Percentiles rank a stretch among this genome's conserved stretches.
Evolutionary conservation across 2,888 invertebrate genomes (phyloP).

Genomic region (Nemotelus pantherinus): DNA sequence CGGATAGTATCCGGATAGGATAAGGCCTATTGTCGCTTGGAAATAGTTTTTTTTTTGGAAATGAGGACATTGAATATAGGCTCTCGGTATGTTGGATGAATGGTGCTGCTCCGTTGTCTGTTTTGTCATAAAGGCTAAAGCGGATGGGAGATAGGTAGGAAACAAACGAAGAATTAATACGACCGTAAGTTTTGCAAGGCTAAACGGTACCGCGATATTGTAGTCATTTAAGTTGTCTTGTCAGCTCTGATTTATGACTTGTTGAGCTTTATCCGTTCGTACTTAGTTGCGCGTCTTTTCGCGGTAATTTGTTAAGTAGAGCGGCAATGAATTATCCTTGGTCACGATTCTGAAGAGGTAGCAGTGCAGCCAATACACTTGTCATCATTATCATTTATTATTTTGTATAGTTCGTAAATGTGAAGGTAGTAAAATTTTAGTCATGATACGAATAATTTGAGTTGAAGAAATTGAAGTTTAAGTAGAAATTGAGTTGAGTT

Average conservation of each 20-base stretch:
- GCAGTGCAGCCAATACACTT: neutral
- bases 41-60: conserved; percentile 6
- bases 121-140: neutral
- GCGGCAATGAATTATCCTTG: conserved; percentile 39
- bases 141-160: no score
- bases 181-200: neutral
- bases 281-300: conserved; percentile 40
- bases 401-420: neutral
- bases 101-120: neutral
- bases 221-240: conserved; percentile 46
- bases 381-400: conserved; percentile 24
- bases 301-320: conserved; percentile 44
- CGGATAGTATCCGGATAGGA: neutral
- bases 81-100: neutral
- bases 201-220: conserved; percentile 37
- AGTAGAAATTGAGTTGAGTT: no score
- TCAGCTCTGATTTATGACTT: conserved; percentile 42
- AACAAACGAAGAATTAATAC: neutral
- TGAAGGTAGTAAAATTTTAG: neutral
- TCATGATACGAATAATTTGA: neutral
- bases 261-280: conserved; percentile 38
- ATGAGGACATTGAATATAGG: neutral
- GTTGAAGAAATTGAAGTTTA: no score
- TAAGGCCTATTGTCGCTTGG: conserved; percentile 27
- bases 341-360: conserved; percentile 25